Conservation (phyloP, 2,113 vertebrate genomes). For the Tinamus guttatus region DNA sequence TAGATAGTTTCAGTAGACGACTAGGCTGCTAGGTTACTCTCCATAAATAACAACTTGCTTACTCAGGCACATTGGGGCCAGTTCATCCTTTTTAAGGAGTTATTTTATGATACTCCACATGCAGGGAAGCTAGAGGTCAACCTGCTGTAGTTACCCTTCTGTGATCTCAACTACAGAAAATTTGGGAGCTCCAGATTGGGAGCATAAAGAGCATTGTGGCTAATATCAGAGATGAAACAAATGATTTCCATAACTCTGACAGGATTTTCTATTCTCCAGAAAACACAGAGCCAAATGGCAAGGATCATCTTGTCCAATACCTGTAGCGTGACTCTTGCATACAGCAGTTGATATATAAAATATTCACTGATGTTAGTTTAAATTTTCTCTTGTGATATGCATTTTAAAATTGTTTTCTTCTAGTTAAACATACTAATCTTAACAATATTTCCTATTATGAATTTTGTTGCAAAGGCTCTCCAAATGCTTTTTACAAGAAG, state of each 20-base stretch:
- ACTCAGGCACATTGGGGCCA: not conserved
- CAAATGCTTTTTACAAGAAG: not conserved
- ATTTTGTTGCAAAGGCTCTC: not conserved
- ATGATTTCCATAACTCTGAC: not conserved
- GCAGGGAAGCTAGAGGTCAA: not conserved
- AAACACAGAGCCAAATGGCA: not conserved
- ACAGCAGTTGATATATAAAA: not conserved
- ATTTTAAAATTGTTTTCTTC: not conserved
- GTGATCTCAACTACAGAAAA: not conserved
- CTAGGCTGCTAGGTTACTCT: not conserved
- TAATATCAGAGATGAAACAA: not conserved
- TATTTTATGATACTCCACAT: slow-evolving; percentile 7
- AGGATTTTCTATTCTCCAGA: not conserved
- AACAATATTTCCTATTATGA: not conserved
- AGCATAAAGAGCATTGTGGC: not conserved
- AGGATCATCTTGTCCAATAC: not conserved
- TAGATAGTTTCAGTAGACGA: slow-evolving; percentile 32
- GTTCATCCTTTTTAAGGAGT: slow-evolving; percentile 18
- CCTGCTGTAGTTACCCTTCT: not conserved
- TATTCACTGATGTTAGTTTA: not conserved
- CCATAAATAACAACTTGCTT: slow-evolving; percentile 25
- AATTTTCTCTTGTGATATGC: not conserved
- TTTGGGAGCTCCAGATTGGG: not conserved
- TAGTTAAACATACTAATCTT: not conserved
- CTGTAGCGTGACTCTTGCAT: not conserved